Conservation (phyloP, 2,113 vertebrate genomes). For the Hydropotes inermis region DNA sequence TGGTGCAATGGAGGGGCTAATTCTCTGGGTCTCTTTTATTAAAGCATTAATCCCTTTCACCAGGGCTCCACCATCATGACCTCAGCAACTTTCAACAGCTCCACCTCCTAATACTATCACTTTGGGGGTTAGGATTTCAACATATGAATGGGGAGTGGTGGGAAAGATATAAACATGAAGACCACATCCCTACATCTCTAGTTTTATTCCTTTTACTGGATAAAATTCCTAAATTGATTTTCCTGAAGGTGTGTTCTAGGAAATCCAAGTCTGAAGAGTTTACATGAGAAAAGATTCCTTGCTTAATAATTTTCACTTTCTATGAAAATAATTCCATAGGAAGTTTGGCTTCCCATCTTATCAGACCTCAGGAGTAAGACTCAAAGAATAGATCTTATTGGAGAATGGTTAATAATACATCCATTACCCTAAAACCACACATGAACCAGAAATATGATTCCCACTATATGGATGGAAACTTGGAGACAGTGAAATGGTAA, state of each 20-base stretch:
- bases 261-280: neutral
- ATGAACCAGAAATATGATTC: neutral
- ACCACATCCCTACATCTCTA: neutral
- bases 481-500: neutral
- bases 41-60: neutral
- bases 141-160: neutral
- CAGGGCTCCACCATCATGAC: neutral
- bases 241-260: neutral
- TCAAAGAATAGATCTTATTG: neutral
- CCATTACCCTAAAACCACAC: neutral
- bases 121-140: neutral
- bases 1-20: neutral
- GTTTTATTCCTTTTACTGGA: neutral
- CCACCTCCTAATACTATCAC: neutral
- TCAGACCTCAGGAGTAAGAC: neutral
- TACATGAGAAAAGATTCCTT: neutral
- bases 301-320: neutral
- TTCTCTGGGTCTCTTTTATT: neutral
- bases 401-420: neutral
- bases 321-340: conserved; percentile 16
- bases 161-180: neutral
- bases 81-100: neutral
- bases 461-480: neutral
- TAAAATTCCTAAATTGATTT: neutral
- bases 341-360: neutral